Evolutionary conservation across 2,113 vertebrate species (phyloP).

Genomic region (Scolopax mira): DNA sequence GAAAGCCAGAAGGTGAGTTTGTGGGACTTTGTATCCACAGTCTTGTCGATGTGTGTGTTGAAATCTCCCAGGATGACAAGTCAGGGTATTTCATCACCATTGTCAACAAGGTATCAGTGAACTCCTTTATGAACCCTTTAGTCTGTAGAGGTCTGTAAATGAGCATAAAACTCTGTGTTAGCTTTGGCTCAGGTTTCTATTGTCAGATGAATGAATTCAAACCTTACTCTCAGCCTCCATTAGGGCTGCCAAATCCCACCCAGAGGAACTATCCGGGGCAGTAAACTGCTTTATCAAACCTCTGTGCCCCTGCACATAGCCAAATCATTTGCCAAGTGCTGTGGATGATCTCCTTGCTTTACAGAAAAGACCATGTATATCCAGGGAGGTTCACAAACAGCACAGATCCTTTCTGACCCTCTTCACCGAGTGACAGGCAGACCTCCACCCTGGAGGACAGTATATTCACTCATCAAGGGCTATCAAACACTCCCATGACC

Average conservation of each 20-base stretch:
- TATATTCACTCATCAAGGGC: not conserved
- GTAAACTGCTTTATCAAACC: slow-evolving; percentile 47
- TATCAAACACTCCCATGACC: not conserved
- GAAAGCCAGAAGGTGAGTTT: slow-evolving; percentile 50
- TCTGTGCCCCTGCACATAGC: slow-evolving; percentile 15
- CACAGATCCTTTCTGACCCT: not conserved
- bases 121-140: slow-evolving; percentile 62
- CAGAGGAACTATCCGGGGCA: slow-evolving; percentile 55
- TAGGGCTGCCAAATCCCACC: slow-evolving; percentile 58
- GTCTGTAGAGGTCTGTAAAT: slow-evolving; percentile 64
- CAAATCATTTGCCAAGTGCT: not conserved
- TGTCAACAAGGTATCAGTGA: slow-evolving; percentile 67
- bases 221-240: slow-evolving; percentile 27
- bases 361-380: not conserved
- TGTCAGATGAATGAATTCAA: slow-evolving; percentile 66
- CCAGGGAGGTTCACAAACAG: not conserved
- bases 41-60: slow-evolving; percentile 62
- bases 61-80: slow-evolving; percentile 69
- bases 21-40: slow-evolving; percentile 42
- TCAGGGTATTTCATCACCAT: slow-evolving; percentile 64
- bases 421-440: not conserved
- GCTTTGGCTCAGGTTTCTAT: slow-evolving; percentile 66
- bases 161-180: slow-evolving; percentile 66
- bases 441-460: not conserved
- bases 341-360: not conserved